A percentile compares a stretch with the other conserved stretches of the same genome.
These are phyloP conservation scores for Hololepta plana DNA, from an alignment of 2,888 invertebrate species.

Conservation along the genomic window DNA sequence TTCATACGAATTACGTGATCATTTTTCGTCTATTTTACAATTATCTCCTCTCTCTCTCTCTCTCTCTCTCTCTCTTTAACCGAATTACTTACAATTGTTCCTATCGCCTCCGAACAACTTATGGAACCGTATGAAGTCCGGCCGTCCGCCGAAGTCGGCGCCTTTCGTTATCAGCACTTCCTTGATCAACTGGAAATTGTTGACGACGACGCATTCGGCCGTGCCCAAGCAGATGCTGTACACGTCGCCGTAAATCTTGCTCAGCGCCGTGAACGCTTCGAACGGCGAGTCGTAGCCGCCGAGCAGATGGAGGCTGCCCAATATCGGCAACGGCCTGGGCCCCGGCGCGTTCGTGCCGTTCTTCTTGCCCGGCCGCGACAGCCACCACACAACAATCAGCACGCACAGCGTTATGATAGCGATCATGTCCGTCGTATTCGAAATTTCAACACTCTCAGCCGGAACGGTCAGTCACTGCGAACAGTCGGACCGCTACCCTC, in stretches of 20 bases:
- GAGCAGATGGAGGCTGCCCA: slow-evolving; percentile 53
- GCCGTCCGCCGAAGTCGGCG: slow-evolving; percentile 65
- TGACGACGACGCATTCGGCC: slow-evolving; percentile 54
- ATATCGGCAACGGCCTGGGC: slow-evolving; percentile 44
- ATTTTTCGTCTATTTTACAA: too few species aligned
- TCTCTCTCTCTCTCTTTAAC: too few species aligned
- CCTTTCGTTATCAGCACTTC: slow-evolving; percentile 67
- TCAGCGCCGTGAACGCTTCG: slow-evolving; percentile 49
- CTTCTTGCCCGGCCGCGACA: slow-evolving; percentile 13
- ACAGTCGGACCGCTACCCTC: slow-evolving; percentile 25
- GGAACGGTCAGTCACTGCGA: slow-evolving; percentile 22
- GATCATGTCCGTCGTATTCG: slow-evolving; percentile 24
- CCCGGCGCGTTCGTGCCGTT: slow-evolving; percentile 36
- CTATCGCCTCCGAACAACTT: slow-evolving; percentile 69
- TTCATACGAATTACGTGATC: too few species aligned
- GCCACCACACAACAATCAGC: slow-evolving; percentile 22
- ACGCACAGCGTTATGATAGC: slow-evolving; percentile 20
- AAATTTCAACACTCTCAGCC: too few species aligned
- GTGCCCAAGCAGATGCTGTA: slow-evolving; percentile 50
- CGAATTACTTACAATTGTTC: slow-evolving; percentile 61
- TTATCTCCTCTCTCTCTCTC: too few species aligned
- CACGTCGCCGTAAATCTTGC: slow-evolving; percentile 52
- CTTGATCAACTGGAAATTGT: slow-evolving; percentile 49
- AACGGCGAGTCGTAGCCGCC: slow-evolving; percentile 47
- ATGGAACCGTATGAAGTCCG: slow-evolving; percentile 64